phyloP scores from a whole-genome alignment of 2,797 vertebrate species.

The Enteromius radiatus region DNA sequence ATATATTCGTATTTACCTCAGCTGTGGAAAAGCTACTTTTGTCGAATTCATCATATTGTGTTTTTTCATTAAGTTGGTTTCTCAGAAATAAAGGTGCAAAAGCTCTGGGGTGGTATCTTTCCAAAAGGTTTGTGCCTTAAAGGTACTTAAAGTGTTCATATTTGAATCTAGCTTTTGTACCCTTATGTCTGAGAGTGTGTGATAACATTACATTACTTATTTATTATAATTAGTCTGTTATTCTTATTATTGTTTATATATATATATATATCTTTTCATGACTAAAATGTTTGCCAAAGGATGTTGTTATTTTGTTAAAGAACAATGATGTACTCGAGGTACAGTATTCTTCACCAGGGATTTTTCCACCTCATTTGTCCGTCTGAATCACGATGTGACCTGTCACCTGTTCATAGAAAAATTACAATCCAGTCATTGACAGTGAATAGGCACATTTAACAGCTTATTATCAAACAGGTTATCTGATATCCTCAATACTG shows the following conservation, averaged over 20 bases:
- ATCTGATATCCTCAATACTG: neutral
- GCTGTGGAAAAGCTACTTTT: neutral
- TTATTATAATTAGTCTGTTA: no score
- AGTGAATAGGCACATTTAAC: neutral
- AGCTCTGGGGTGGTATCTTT: no score
- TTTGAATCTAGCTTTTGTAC: no score
- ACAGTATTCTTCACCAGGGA: neutral
- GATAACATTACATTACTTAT: neutral
- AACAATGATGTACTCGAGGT: no score
- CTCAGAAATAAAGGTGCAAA: no score
- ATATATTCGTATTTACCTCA: neutral
- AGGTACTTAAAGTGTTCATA: no score
- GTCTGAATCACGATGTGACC: neutral
- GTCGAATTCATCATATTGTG: no score
- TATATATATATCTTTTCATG: neutral
- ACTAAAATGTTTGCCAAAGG: neutral
- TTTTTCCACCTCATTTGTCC: neutral
- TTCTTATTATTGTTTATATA: neutral
- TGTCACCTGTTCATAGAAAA: neutral
- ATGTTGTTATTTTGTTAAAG: neutral
- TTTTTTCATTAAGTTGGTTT: neutral
- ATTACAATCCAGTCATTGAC: neutral
- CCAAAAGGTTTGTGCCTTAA: no score
- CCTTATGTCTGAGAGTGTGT: neutral
- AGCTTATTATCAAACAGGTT: neutral